Conservation (phyloP, 2,113 vertebrate species). For the Chlamydotis undulata region DNA sequence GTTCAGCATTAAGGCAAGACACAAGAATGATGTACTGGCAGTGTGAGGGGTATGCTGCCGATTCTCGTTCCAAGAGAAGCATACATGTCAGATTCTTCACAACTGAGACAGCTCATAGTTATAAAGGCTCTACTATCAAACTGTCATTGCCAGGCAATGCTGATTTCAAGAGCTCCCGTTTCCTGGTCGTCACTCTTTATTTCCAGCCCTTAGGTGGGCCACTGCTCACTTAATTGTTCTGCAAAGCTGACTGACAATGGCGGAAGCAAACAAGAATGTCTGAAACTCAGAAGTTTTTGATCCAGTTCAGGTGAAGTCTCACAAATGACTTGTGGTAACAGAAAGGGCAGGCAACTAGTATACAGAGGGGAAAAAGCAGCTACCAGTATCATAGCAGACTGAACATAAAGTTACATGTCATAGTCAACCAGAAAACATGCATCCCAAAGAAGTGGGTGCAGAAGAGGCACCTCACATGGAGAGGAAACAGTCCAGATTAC, state of each 20-base stretch:
- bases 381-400: fast-evolving
- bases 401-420: neutral
- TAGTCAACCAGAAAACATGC: neutral
- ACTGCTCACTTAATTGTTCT: neutral
- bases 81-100: neutral
- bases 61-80: neutral
- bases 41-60: fast-evolving
- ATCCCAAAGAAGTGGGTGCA: neutral
- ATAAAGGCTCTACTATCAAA: neutral
- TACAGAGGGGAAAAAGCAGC: neutral
- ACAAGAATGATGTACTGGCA: neutral
- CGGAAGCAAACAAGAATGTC: neutral
- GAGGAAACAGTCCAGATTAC: neutral
- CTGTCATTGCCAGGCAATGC: neutral
- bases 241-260: neutral
- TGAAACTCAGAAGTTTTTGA: neutral
- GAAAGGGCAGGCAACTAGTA: neutral
- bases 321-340: neutral
- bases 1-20: neutral
- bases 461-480: neutral
- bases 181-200: neutral
- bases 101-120: neutral
- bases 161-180: neutral
- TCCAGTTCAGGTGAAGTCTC: neutral
- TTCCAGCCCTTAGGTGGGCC: neutral